These are phyloP conservation scores for Andrena bicolor DNA, from an alignment of 2,888 invertebrate genomes.

Conservation along the genomic window DNA sequence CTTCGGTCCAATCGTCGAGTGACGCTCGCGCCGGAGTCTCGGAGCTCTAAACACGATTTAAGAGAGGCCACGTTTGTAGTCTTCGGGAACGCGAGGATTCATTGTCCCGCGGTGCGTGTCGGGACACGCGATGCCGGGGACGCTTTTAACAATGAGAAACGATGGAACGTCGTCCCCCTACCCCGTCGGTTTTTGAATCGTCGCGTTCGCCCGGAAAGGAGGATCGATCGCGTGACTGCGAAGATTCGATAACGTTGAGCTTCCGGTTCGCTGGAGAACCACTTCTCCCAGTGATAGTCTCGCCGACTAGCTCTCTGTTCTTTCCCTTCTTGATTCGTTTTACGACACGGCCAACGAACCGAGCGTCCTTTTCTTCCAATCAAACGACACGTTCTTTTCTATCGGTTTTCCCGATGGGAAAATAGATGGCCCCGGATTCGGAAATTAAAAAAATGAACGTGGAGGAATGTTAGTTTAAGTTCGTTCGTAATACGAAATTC, in stretches of 20 bases:
- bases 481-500: no score
- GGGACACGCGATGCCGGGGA: neutral
- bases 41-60: constrained; percentile 65
- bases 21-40: neutral
- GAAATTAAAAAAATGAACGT: no score
- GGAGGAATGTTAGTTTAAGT: no score
- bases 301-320: neutral
- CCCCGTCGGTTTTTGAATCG: constrained; percentile 52
- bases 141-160: constrained; percentile 52
- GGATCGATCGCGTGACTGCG: constrained; percentile 67
- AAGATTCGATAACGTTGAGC: constrained; percentile 24
- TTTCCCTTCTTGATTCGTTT: neutral
- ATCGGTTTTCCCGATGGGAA: no score
- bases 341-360: neutral
- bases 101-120: constrained; percentile 6
- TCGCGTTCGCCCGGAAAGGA: constrained; percentile 61
- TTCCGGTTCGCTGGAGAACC: neutral
- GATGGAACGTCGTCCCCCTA: neutral
- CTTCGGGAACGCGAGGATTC: constrained; percentile 67
- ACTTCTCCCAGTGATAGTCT: neutral
- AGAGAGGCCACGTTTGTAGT: constrained; percentile 62
- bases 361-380: no score
- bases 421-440: no score
- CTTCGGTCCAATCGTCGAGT: neutral
- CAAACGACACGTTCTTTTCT: no score